Conservation (phyloP, 1,140 invertebrate species). For the Brachystomella parvula region DNA sequence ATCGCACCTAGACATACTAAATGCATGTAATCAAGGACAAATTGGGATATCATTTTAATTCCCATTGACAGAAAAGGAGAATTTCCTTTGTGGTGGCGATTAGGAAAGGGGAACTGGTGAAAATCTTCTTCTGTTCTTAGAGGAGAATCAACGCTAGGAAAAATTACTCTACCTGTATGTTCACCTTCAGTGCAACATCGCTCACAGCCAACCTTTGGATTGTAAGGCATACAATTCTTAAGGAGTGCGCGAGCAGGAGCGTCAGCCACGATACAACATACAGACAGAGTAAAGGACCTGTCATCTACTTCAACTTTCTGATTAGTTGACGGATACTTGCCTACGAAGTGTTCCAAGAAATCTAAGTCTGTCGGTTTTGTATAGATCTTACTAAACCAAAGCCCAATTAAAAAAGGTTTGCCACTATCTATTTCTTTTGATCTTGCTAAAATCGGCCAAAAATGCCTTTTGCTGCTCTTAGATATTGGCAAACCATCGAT, state of each 20-base stretch:
- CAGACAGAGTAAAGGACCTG: conserved; percentile 1
- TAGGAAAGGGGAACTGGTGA: too few relatives aligned
- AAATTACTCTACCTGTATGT: conserved; percentile 21
- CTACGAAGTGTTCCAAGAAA: conserved; percentile 17
- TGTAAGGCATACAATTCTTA: conserved; percentile 13
- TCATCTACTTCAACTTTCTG: background rate
- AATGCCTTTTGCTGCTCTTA: conserved; percentile 2
- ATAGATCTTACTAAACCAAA: background rate
- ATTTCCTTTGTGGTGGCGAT: background rate
- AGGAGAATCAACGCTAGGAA: background rate
- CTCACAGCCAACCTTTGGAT: conserved; percentile 42
- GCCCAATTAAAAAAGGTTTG: conserved; percentile 5
- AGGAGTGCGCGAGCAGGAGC: conserved; percentile 27
- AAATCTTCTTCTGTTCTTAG: conserved; percentile 6
- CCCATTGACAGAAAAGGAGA: background rate
- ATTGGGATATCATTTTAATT: conserved; percentile 4
- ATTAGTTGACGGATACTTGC: conserved; percentile 6
- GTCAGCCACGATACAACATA: conserved; percentile 25
- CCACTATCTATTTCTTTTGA: background rate
- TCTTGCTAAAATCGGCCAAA: conserved; percentile 20
- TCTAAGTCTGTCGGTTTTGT: background rate
- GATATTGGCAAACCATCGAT: conserved; percentile 16
- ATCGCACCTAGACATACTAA: conserved; percentile 30
- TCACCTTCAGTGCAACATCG: conserved; percentile 40
- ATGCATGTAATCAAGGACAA: conserved; percentile 16